Base-by-base conservation (phyloP, 2,888 invertebrate genomes). In the Rosalia funebris region DNA sequence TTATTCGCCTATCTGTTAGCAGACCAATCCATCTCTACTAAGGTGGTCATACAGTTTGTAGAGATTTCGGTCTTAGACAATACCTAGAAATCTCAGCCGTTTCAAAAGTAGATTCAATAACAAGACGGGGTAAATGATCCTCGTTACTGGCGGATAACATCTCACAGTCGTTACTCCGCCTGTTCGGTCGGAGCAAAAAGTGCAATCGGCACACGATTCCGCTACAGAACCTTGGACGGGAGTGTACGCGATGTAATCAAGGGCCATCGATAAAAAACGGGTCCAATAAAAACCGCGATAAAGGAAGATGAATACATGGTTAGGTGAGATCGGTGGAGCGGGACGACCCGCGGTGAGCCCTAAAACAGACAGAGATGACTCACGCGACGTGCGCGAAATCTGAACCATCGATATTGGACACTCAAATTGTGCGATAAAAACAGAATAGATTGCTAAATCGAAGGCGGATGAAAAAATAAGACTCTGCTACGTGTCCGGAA, bases 361-460 rank as follows among this genome's bases (percentile, higher is more conserved):
- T 41, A 46, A 37, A 42, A 47, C 42, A 53, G 57, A 57, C 47
- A 58, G 32, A 60, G 64, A 64, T 47, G 57, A 62, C 57, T 57
- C 42, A 52, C 47, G 41, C 56, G 63, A 72, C 71, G 71, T 70
- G 69, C 64, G 58, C 36, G 61, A 64, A 68, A 60, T 67, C 62
- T 63, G 57, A 57, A 54, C 42, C 61, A 62, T 65, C 65, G 70
- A 72, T 77, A 74, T 75, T 71, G 77, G 77, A 76, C 76, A 77
- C 76, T 76, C 75, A 75, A 77, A 79, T 78, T 76, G 77, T 65
- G 72, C 78, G 79, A 80, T 80, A 79, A 79, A 79, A 79, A 79
- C 74, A 73, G 77, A 79, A 79, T 79, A 74, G 78, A 79, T 79
- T 76, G 79, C 79, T 76, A 76, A 79, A 79, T 79, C 79, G 79